Evolutionary conservation across 2,113 vertebrate genomes (phyloP), one percentile per base, ranked within the genome.

Genomic region (Nycticorax nycticorax): DNA sequence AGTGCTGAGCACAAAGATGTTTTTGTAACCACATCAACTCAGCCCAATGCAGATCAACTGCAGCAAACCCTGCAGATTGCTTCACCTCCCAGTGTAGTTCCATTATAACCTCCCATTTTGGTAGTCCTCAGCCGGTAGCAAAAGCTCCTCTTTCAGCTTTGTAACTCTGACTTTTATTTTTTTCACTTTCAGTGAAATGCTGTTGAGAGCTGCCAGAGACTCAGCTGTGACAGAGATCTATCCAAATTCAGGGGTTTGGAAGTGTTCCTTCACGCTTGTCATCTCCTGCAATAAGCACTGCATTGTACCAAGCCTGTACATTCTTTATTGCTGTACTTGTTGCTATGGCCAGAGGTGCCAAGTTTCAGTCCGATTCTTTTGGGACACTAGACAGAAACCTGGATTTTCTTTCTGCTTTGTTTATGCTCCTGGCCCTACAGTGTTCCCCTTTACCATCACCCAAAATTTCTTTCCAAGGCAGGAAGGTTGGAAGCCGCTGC

Each of bases 21-120:
- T 96, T 96, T 92, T 96, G 93, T 97, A 94, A 96, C 93, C 91
- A 35, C 95, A 95, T 94, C 91, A 91, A 26, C 92, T 93, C 92
- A 78, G 93, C 83, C 85, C 86, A 75, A 41, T 39, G 60, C 83
- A 91, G 88, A 93, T 86, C 75, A 74, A 72, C 88, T 88, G 73
- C 92, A 96, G 88, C 76, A 93, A 91, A 52, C 64, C 73, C 73
- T 68, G 76, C 72, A 56, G 86, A 89, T 56, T 81, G 72, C 85
- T 91, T 94, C 93, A 89, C 33, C 68, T 93, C 83, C 52, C 8
- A 1, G 43, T 35, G 73, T 9, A 63, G 68, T 43, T 91, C 56
- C 35, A 75, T 78, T 60, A 77, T 81, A 83, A 63, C 26, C 33
- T 94, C 66, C 56, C 24, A 23, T 64, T 79, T 77, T 95, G 41